Conservation (phyloP, 2,113 vertebrate genomes). For the Silurus glanis region DNA sequence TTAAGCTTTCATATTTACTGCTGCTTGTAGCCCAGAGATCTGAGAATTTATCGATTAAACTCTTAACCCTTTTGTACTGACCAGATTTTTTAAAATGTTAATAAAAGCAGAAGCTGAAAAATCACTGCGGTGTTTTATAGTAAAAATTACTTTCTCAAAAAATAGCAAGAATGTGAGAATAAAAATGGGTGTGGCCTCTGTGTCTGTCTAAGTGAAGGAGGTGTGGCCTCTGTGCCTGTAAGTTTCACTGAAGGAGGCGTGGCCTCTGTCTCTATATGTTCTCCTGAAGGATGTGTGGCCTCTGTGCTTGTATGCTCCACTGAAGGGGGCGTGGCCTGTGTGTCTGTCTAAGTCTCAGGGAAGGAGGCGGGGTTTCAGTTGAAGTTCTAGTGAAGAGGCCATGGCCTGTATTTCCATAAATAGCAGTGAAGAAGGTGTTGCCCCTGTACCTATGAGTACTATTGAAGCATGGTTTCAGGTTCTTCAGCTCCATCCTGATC, state of each 20-base stretch:
- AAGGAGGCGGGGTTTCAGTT: background rate
- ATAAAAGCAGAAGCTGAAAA: background rate
- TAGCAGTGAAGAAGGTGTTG: background rate
- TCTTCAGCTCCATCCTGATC: background rate
- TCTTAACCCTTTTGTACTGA: slow-evolving; percentile 11
- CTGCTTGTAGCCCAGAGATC: slow-evolving; percentile 9
- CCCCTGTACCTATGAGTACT: background rate
- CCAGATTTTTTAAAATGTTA: background rate
- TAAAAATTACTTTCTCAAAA: no score
- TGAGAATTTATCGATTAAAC: slow-evolving; percentile 14
- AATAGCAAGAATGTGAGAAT: background rate
- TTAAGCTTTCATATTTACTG: slow-evolving; percentile 44
- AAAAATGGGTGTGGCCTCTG: background rate
- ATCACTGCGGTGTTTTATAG: background rate
- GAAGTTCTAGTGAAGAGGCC: background rate
- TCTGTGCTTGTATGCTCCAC: background rate
- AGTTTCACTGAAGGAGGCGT: background rate
- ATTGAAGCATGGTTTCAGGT: background rate
- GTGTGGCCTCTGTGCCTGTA: background rate
- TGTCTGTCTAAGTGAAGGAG: background rate
- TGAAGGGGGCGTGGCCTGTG: background rate
- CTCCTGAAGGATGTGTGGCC: background rate
- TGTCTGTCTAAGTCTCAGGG: background rate
- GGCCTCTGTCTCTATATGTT: background rate
- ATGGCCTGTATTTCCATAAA: background rate